These are phyloP conservation scores for Coilia nasus DNA, from an alignment of 2,797 vertebrate species.

Conservation along the genomic window DNA sequence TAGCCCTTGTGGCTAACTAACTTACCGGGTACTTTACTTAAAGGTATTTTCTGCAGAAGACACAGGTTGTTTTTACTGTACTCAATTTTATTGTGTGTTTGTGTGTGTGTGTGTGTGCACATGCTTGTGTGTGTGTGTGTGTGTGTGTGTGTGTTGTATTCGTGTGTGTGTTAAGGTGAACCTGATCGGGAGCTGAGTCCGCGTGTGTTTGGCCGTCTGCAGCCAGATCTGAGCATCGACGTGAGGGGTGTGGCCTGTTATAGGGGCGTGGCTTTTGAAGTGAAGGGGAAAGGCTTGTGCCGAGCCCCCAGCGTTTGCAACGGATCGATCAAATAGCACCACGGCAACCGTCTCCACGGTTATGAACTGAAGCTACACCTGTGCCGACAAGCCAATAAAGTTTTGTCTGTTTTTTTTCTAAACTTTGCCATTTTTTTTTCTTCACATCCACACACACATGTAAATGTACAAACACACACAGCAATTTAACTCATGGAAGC, in stretches of 20 bases:
- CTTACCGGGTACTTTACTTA: too few relatives aligned
- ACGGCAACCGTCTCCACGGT: neutral
- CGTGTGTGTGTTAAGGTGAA: slow-evolving; percentile 74
- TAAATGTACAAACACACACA: neutral
- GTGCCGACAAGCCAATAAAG: neutral
- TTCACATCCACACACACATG: neutral
- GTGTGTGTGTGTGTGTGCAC: slow-evolving; percentile 18
- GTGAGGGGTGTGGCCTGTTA: slow-evolving; percentile 86
- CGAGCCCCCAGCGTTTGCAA: slow-evolving; percentile 82
- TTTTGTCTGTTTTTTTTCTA: neutral
- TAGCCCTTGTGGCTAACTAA: too few relatives aligned
- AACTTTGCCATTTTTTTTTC: neutral
- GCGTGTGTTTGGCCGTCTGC: slow-evolving; percentile 87
- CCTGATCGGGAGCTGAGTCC: slow-evolving; percentile 88
- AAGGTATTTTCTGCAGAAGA: too few relatives aligned
- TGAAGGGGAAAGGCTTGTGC: slow-evolving; percentile 90
- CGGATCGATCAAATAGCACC: slow-evolving; percentile 80
- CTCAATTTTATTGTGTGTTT: neutral
- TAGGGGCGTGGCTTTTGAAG: slow-evolving; percentile 86
- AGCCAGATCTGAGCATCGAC: slow-evolving; percentile 84
- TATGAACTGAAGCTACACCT: neutral
- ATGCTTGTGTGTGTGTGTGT: neutral
- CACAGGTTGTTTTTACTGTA: neutral
- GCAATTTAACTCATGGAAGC: neutral
- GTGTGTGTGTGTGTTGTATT: slow-evolving; percentile 28